Base-by-base conservation (phyloP, 2,113 vertebrate species). In the Sinosuthora webbiana region DNA sequence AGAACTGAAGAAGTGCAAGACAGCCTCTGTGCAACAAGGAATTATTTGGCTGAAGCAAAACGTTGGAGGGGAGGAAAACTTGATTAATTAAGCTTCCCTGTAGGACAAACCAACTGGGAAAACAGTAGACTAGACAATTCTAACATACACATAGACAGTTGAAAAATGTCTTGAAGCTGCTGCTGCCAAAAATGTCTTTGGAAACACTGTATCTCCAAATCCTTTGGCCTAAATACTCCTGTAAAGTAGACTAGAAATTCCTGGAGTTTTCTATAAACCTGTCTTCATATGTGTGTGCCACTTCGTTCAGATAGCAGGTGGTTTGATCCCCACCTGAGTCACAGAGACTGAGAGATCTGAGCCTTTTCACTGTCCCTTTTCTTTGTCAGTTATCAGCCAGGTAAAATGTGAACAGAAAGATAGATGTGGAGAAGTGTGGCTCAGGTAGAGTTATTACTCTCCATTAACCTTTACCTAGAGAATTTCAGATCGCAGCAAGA, bases 381-480 rank as follows among this genome's bases (percentile, higher is more conserved):
- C 64, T 65, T 31, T 69, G 71, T 13, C 47, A 89, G 11, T 67
- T 47, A 89, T 70, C 11, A 89, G 27, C 44, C 44, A n/a, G 52
- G 83, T 63, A 50, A 35, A 93, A 81, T 55, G 55, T 16, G 80
- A 83, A 74, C 31, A 93, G 75, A 70, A 50, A 83, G 68, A 74
- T 2, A 42, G 68, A 52, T 39, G 16, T n/a, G 20, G 10, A 14
- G 33, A 74, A 81, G 23, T n/a, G 56, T 67, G 55, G 30, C 41
- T 80, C 68, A 83, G 75, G n/a, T 33, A 74, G 67, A 93, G 83
- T 83, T 90, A 67, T 67, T 93, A 67, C 47, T 89, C 21, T 42
- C 47, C 60, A 87, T 95, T 90, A 95, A 90, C 55, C 68, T 95
- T 94, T 83, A 80, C 55, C 47, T 75, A 39, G 71, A 65, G 67